Conservation (phyloP, 2,113 vertebrate genomes). For the Neodon shergylaensis region DNA sequence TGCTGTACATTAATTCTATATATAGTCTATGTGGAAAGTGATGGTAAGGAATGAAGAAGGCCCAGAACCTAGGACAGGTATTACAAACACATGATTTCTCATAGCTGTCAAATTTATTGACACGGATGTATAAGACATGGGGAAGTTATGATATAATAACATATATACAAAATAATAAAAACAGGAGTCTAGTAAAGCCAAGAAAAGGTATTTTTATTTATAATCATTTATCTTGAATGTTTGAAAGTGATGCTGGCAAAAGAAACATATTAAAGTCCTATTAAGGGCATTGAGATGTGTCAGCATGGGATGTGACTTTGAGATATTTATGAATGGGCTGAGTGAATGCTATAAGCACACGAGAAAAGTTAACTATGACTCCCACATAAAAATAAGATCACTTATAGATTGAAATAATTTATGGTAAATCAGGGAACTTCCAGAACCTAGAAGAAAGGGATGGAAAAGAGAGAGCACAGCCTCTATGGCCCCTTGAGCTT, state of each 20-base stretch:
- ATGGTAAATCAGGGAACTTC: not conserved
- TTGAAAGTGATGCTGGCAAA: not conserved
- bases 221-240: not conserved
- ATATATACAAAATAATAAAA: not conserved
- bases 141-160: not conserved
- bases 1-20: not conserved
- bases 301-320: not conserved
- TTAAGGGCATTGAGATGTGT: not conserved
- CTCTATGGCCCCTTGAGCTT: not conserved
- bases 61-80: not conserved
- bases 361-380: not conserved
- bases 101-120: not conserved
- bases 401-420: not conserved
- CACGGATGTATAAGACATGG: not conserved
- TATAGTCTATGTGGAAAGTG: not conserved
- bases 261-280: not conserved
- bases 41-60: not conserved
- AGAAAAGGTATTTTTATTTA: not conserved
- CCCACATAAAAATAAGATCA: not conserved
- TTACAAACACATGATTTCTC: not conserved
- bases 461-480: not conserved
- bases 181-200: not conserved
- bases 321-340: not conserved
- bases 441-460: not conserved
- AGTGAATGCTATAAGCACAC: not conserved